Percentiles rank a stretch among this genome's conserved stretches.
Conservation (phyloP, 2,888 invertebrate species). For the Bugulina stolonifera region DNA sequence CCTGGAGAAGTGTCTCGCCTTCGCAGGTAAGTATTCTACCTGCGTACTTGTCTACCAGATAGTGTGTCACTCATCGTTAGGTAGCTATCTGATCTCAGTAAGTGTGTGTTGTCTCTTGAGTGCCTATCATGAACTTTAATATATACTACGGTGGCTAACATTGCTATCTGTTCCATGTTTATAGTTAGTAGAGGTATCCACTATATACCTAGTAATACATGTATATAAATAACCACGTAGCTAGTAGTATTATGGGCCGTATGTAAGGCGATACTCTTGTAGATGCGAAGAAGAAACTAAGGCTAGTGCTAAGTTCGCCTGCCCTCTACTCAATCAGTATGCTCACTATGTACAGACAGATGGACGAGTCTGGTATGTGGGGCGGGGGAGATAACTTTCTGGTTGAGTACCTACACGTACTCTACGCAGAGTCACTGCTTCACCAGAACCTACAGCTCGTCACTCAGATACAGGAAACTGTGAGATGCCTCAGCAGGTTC, state of each 20-base stretch:
- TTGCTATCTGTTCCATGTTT: no score
- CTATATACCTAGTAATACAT: no score
- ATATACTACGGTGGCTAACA: no score
- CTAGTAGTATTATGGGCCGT: no score
- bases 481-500: constrained; percentile 70
- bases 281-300: constrained; percentile 78
- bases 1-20: constrained; percentile 60
- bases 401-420: constrained; percentile 43
- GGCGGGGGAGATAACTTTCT: constrained; percentile 16
- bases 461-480: constrained; percentile 75
- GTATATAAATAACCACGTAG: no score
- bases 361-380: background rate
- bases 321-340: constrained; percentile 56
- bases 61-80: no score
- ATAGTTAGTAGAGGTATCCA: no score
- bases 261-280: no score
- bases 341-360: constrained; percentile 8
- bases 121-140: no score
- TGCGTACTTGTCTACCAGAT: no score
- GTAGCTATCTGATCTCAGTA: no score
- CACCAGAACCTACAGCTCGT: constrained; percentile 70
- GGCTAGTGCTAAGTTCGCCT: constrained; percentile 81
- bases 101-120: no score
- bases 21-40: constrained; percentile 51
- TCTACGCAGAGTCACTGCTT: constrained; percentile 75